Conservation (phyloP, 1,140 invertebrate species). For the Helicoverpa zea region DNA sequence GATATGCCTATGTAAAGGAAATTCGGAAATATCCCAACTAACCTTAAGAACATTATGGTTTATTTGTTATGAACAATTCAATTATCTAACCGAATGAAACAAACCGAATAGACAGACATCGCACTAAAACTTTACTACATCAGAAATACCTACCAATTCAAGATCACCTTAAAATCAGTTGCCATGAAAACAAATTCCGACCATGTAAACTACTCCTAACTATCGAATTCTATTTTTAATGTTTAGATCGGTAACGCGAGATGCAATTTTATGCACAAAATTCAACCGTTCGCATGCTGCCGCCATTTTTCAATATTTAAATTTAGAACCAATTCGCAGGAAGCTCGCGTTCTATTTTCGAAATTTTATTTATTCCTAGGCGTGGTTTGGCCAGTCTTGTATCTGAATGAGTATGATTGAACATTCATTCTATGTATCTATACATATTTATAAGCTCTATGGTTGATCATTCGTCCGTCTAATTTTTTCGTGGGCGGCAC, state of each 20-base stretch:
- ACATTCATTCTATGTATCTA: background rate
- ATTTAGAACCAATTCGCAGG: constrained; percentile 37
- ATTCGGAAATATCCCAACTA: too few relatives aligned
- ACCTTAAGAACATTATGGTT: too few relatives aligned
- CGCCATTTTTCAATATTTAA: constrained; percentile 43
- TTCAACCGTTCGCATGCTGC: constrained; percentile 26
- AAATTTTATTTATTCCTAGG: constrained; percentile 42
- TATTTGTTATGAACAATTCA: too few relatives aligned
- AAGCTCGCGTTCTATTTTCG: constrained; percentile 35
- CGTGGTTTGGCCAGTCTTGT: constrained; percentile 36
- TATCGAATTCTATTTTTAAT: constrained; percentile 40
- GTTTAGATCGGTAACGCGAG: constrained; percentile 29
- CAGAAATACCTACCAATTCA: background rate
- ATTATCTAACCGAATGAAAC: too few relatives aligned
- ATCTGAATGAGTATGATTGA: constrained; percentile 34
- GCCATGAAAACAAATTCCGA: background rate
- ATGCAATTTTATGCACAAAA: constrained; percentile 42
- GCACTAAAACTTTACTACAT: background rate
- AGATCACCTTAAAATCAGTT: background rate
- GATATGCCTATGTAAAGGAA: background rate
- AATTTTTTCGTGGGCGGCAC: constrained; percentile 30
- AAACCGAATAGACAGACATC: background rate
- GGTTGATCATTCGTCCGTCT: constrained; percentile 20
- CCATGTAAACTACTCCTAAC: constrained; percentile 7
- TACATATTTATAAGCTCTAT: constrained; percentile 20